phyloP scores from a whole-genome alignment of 2,888 invertebrate genomes.

The Calliopum simillimum region DNA sequence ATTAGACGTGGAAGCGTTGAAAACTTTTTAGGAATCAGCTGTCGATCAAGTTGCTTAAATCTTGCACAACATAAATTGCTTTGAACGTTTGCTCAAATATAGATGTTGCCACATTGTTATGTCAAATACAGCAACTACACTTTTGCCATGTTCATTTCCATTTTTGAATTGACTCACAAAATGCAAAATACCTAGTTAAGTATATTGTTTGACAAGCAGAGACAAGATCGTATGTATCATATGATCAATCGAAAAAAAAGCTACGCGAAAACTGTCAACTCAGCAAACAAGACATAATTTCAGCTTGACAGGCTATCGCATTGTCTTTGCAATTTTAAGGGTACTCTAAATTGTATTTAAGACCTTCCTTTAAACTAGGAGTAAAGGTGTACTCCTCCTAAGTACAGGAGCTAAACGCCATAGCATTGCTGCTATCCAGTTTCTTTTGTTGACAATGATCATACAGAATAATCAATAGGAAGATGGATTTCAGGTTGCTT shows the following conservation, averaged over 20 bases:
- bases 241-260: neutral
- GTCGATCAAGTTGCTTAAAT: neutral
- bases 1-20: neutral
- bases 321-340: too few species aligned
- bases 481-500: too few species aligned
- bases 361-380: too few species aligned
- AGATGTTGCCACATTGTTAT: neutral
- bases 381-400: too few species aligned
- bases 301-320: too few species aligned
- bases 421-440: too few species aligned
- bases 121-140: slow-evolving; percentile 1
- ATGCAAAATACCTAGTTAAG: neutral
- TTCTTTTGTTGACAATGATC: too few species aligned
- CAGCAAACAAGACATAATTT: too few species aligned
- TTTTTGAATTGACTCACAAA: neutral
- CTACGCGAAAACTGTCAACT: too few species aligned
- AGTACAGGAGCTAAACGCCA: too few species aligned
- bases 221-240: neutral
- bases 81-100: neutral
- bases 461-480: too few species aligned
- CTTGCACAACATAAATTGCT: neutral
- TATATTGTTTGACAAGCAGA: neutral
- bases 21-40: neutral
- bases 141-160: slow-evolving; percentile 13
- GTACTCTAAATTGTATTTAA: too few species aligned